Percentiles rank a stretch among this genome's conserved stretches.
Conservation (phyloP, 64 coral and sea anemone genomes). For the Actinia equina region DNA sequence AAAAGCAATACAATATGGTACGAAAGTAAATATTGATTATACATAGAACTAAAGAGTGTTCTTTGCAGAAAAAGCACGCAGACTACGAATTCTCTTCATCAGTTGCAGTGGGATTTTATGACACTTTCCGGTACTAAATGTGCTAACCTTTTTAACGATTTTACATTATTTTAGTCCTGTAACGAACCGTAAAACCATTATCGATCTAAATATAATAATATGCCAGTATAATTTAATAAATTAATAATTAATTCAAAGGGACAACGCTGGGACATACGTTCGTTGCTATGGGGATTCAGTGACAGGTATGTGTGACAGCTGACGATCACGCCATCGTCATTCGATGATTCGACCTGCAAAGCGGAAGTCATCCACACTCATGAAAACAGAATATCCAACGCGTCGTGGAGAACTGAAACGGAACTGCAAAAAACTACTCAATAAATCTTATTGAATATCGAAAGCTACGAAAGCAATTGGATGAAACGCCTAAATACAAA, state of each 20-base stretch:
- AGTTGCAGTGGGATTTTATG: neutral
- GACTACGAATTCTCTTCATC: neutral
- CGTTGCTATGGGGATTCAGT: neutral
- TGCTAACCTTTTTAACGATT: too few relatives aligned
- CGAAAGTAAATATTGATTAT: too few relatives aligned
- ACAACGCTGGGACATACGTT: neutral
- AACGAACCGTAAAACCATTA: neutral
- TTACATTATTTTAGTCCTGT: neutral
- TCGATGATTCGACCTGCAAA: neutral
- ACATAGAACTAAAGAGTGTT: too few relatives aligned
- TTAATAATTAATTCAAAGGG: neutral
- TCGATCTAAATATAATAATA: neutral
- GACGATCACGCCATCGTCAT: constrained; percentile 9
- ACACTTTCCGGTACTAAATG: neutral
- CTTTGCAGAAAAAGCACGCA: neutral
- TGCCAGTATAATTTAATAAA: neutral
- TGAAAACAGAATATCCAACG: neutral
- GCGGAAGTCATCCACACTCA: neutral
- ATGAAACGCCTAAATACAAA: neutral
- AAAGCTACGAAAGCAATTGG: neutral
- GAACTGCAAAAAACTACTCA: neutral
- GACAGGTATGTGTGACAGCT: neutral
- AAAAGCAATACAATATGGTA: too few relatives aligned
- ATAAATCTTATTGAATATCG: neutral
- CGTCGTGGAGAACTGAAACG: neutral